A percentile compares a stretch with the other conserved stretches of the same genome.
These are phyloP conservation scores for Spermophilus dauricus DNA, from an alignment of 2,113 vertebrate genomes.

Conservation along the genomic window DNA sequence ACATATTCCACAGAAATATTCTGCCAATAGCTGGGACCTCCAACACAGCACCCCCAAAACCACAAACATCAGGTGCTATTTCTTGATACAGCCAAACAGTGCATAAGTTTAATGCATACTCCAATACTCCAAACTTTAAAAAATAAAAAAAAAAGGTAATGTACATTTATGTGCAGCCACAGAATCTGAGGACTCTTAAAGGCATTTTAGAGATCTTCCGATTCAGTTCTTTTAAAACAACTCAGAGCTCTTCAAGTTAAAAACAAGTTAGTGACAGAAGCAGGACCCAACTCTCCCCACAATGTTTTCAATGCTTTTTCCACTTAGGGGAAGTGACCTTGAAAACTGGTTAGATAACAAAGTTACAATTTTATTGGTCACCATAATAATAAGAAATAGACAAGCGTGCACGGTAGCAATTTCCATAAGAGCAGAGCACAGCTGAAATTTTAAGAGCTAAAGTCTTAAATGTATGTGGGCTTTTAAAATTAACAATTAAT, in stretches of 20 bases:
- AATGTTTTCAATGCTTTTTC: constrained; percentile 39
- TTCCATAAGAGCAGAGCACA: background rate
- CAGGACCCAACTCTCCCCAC: background rate
- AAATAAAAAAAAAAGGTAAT: background rate
- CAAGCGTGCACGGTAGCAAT: background rate
- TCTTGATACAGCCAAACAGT: background rate
- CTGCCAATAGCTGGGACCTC: background rate
- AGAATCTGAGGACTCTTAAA: background rate
- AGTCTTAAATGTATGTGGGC: background rate
- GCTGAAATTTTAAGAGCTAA: background rate
- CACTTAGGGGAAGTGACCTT: constrained; percentile 68
- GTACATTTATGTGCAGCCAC: background rate
- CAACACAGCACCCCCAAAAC: background rate
- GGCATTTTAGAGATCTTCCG: background rate
- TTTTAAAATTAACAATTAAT: constrained; percentile 14
- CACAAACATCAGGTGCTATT: background rate
- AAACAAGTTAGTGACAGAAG: constrained; percentile 17
- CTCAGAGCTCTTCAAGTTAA: background rate
- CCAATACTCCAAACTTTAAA: background rate
- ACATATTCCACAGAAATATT: background rate
- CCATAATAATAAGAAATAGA: background rate
- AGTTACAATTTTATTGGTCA: constrained; percentile 53
- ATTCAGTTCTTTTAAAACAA: constrained; percentile 26
- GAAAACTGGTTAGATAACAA: constrained; percentile 53
- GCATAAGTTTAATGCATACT: background rate